Conservation (phyloP, 2,113 vertebrate genomes). For the Lophius piscatorius region DNA sequence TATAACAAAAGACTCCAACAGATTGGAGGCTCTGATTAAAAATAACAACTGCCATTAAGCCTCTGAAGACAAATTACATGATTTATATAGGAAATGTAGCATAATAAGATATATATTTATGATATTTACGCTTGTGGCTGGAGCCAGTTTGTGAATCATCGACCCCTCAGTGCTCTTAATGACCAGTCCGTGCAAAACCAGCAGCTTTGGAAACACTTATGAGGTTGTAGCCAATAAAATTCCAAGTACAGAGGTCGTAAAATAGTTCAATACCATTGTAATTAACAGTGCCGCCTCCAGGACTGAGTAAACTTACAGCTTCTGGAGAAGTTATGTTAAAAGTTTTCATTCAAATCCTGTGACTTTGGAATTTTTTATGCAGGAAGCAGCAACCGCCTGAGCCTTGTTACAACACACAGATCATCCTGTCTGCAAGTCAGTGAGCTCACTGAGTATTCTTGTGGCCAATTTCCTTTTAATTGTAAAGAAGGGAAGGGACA, state of each 20-base stretch:
- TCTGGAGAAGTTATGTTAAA: slow-evolving; percentile 36
- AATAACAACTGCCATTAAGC: too few relatives aligned
- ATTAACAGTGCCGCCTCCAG: slow-evolving; percentile 18
- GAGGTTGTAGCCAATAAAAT: slow-evolving; percentile 13
- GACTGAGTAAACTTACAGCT: slow-evolving; percentile 15
- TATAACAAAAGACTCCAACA: too few relatives aligned
- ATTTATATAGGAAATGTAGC: neutral
- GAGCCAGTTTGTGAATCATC: slow-evolving; percentile 9
- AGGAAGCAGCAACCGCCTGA: slow-evolving; percentile 58
- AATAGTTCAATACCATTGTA: slow-evolving; percentile 26
- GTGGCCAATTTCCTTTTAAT: too few relatives aligned
- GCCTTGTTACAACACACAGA: slow-evolving; percentile 21
- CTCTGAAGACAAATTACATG: neutral
- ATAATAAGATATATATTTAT: slow-evolving; percentile 3
- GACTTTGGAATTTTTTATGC: slow-evolving; percentile 45
- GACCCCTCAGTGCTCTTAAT: slow-evolving; percentile 8
- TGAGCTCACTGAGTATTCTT: neutral
- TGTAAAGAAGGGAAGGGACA: too few relatives aligned
- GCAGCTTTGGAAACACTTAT: slow-evolving; percentile 5
- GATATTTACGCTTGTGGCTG: neutral
- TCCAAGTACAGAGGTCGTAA: slow-evolving; percentile 31
- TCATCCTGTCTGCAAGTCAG: slow-evolving; percentile 48
- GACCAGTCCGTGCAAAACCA: neutral
- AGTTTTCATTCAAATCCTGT: slow-evolving; percentile 60
- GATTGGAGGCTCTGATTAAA: too few relatives aligned